phyloP scores from a whole-genome alignment of 2,113 vertebrate species.

The Ictalurus furcatus region DNA sequence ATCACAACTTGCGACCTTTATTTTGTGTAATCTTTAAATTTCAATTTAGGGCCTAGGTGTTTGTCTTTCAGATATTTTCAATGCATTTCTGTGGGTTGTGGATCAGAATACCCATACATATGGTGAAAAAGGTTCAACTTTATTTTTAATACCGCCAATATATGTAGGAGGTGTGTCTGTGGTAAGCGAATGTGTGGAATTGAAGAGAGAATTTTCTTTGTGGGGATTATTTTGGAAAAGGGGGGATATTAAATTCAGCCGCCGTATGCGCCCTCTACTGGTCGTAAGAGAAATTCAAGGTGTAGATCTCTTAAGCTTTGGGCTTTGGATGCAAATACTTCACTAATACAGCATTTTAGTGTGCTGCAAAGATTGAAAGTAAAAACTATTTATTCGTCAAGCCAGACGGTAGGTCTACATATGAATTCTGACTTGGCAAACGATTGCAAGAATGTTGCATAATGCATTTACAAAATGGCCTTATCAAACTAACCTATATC shows the following conservation, averaged over 20 bases:
- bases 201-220: not conserved
- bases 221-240: not conserved
- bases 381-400: not conserved
- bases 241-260: not conserved
- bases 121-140: not conserved
- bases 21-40: not conserved
- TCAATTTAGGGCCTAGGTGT: not conserved
- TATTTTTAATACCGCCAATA: not conserved
- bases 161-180: not conserved
- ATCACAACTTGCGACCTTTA: not conserved
- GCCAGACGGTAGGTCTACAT: not conserved
- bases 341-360: not conserved
- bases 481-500: not conserved
- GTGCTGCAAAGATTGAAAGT: not conserved
- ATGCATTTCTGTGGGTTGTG: not conserved
- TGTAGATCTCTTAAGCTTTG: not conserved
- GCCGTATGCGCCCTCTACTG: not conserved
- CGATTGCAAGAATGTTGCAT: not conserved
- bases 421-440: not conserved
- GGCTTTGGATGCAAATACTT: not conserved
- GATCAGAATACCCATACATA: not conserved
- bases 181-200: not conserved
- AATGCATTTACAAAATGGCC: not conserved
- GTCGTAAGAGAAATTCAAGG: not conserved
- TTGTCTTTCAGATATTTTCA: not conserved